Evolutionary conservation across 2,797 vertebrate genomes (phyloP), one percentile per base, ranked within the genome.

Genomic region (Propithecus perrieri): DNA sequence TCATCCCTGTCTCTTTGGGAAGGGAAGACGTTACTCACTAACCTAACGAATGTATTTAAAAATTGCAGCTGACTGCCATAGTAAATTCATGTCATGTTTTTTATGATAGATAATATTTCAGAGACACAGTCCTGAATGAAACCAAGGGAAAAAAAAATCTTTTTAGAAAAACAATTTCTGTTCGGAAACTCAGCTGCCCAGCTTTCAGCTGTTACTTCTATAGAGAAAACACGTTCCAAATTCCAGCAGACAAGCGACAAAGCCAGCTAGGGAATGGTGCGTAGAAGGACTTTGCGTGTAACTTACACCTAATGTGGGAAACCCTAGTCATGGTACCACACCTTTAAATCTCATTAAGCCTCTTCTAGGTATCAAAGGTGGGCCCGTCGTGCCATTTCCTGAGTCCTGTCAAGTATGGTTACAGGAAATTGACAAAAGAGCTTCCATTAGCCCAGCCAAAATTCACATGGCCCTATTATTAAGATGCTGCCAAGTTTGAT

Each of bases 281-380:
- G 72, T 9, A 86, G 69, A 69, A 46, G 1, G 41, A 97, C 95
- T 94, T 38, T 67, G 79, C 69, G 35, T 95, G 94, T 89, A 97
- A 96, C 87, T 91, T 86, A 96, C 35, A 96, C 86, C 90, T 90
- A 76, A 55, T 61, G 88, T 96, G 81, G 89, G 94, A 94, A 97
- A 97, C 91, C 93, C 91, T 91, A 96, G 93, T 95, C 96, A 90
- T n/a, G 89, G 97, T 95, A 38, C 84, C n/a, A 15, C 96, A 96
- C 81, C 96, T 97, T 97, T 92, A 97, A 97, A 98, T 97, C 97
- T 97, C 96, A 97, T 91, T 97, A 98, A 97, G 85, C 85, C 88
- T 85, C 89, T 92, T 89, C 65, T 86, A 89, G 95, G 97, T 97
- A 97, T 97, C 95, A 97, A 95, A 98, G 95, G 95, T 98, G 94